A percentile compares a stretch with the other conserved stretches of the same genome.
phyloP scores from a whole-genome alignment of 37 sponge, comb jelly and placozoan species.

The Spongilla lacustris region DNA sequence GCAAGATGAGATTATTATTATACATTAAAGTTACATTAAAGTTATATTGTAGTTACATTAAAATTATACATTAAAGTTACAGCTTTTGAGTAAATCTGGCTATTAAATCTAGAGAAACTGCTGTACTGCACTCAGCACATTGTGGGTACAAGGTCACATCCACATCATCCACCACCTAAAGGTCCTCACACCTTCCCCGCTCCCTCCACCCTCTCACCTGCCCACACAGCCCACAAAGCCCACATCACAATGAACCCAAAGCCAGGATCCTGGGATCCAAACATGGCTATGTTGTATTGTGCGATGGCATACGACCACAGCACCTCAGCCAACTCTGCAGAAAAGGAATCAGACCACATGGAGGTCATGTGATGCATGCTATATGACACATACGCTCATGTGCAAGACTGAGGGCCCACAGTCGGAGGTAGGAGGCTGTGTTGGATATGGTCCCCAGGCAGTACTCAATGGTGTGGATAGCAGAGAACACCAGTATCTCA shows the following conservation, averaged over 20 bases:
- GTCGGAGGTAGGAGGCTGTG: conserved; percentile 89
- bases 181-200: too few species aligned
- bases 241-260: conserved; percentile 54
- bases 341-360: neutral
- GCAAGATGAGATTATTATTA: too few species aligned
- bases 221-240: conserved; percentile 84
- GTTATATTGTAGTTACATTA: too few species aligned
- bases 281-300: too few species aligned
- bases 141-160: too few species aligned
- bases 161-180: too few species aligned
- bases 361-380: neutral
- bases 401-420: conserved; percentile 91
- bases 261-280: too few species aligned
- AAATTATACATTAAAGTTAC: too few species aligned
- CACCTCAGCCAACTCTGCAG: conserved; percentile 90
- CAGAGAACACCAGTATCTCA: conserved; percentile 78
- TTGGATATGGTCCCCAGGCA: conserved; percentile 87
- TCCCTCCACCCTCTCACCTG: conserved; percentile 58
- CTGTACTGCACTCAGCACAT: too few species aligned
- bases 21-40: too few species aligned
- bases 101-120: too few species aligned
- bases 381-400: conserved; percentile 68
- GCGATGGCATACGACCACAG: conserved; percentile 77
- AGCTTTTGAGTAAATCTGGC: too few species aligned
- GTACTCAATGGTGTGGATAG: conserved; percentile 91